Base-by-base conservation (phyloP, 2,113 vertebrate species). In the Salminus brasiliensis region DNA sequence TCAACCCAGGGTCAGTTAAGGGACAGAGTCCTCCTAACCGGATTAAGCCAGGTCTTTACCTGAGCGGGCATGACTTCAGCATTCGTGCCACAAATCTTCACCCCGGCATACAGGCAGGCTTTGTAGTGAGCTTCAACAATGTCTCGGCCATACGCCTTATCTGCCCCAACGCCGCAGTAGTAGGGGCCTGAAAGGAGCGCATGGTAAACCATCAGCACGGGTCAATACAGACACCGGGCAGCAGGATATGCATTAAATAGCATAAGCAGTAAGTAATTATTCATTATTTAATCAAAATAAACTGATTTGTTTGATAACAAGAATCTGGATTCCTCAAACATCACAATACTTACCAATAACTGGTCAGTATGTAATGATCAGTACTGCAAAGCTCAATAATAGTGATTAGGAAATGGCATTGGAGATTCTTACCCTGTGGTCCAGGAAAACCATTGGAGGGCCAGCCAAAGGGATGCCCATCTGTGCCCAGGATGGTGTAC, bases 51-150 rank as follows among this genome's bases (percentile, higher is more conserved):
- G 15, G 9, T 30, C 57, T n/a, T n/a, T 93, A 99, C 97, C 97
- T 99, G 97, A 73, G 97, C 95, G 34, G 97, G 96, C 97, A 99
- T 99, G 85, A 96, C 97, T 89, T 99, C 97, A 11, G 97, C 97
- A 2, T 99, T 99, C 11, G 96, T 98, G 76, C 97, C 97, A 15
- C 92, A 95, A 13, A 99, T 96, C 76, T 95, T 90, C 68, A 99
- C 93, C 0, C 96, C 97, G 0, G 97, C 96, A 0, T 98, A 99
- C 18, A 99, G 89, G 82, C 97, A 99, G 0, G 96, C 97, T 76
- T 93, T 92, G 87, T 99, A 99, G 81, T 99, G 97, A 0, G 97
- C 95, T 82, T 99, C 97, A 76, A 98, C 97, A 0, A 98, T 87
- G 47, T 98, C 97, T 65, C 97, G 90, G 39, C 97, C 97, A 0